These are phyloP conservation scores for Dendrolimus houi DNA, from an alignment of 2,888 invertebrate species.

Conservation along the genomic window DNA sequence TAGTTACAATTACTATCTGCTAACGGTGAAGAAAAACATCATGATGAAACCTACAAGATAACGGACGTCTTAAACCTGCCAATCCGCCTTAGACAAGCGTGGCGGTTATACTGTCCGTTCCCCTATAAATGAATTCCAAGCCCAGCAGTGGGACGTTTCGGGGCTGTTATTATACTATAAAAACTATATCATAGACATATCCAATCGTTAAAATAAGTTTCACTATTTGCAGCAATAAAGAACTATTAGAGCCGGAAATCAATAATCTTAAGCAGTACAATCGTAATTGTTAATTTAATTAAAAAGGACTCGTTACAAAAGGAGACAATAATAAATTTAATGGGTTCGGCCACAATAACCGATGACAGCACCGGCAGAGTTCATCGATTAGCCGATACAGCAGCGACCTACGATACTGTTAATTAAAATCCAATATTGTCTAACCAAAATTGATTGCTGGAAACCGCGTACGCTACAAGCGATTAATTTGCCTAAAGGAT, in stretches of 20 bases:
- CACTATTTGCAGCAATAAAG: no score
- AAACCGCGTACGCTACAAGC: constrained; percentile 33
- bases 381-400: constrained; percentile 43
- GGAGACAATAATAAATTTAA: constrained; percentile 27
- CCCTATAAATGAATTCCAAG: no score
- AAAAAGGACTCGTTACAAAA: constrained; percentile 16
- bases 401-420: constrained; percentile 55
- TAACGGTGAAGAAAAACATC: no score
- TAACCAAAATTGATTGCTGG: constrained; percentile 71
- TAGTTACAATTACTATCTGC: no score
- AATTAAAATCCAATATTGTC: constrained; percentile 76
- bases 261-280: neutral
- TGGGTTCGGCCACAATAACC: constrained; percentile 33
- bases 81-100: no score
- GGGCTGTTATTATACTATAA: no score
- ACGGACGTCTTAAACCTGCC: no score
- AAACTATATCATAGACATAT: constrained; percentile 3
- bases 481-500: constrained; percentile 22
- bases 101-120: no score
- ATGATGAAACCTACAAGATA: no score
- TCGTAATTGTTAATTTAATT: constrained; percentile 5
- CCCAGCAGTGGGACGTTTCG: no score
- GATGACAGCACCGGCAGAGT: constrained; percentile 37
- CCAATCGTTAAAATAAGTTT: neutral
- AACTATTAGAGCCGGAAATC: neutral